These are phyloP conservation scores for Megaceryle torquata DNA, from an alignment of 2,113 vertebrate genomes.

Conservation along the genomic window DNA sequence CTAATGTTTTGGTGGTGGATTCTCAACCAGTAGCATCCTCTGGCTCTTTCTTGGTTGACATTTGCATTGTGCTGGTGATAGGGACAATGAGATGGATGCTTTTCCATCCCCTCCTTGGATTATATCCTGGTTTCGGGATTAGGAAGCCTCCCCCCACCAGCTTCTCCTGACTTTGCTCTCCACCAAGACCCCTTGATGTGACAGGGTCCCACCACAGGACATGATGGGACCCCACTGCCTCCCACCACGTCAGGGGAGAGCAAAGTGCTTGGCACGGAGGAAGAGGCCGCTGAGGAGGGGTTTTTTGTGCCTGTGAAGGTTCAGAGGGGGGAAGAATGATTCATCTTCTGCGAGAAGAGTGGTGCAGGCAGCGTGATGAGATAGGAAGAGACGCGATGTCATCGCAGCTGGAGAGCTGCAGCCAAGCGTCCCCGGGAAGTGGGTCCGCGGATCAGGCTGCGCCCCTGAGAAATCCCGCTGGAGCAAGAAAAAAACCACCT, in stretches of 20 bases:
- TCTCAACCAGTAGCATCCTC: neutral
- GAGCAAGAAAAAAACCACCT: neutral
- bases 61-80: neutral
- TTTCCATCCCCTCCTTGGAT: rapidly evolving
- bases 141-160: neutral
- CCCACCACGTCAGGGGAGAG: neutral
- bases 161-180: neutral
- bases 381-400: slow-evolving; percentile 28
- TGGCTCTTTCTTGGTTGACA: neutral
- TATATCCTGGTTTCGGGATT: rapidly evolving
- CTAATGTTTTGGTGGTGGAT: neutral
- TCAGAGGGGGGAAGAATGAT: neutral
- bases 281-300: neutral
- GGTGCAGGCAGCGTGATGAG: neutral
- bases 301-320: neutral
- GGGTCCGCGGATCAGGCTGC: neutral
- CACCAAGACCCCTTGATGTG: rapidly evolving
- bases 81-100: neutral
- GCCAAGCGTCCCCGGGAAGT: neutral
- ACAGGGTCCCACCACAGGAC: neutral
- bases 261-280: neutral
- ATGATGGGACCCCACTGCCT: rapidly evolving
- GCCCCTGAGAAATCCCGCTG: neutral
- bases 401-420: slow-evolving; percentile 4
- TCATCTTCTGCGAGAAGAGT: neutral